phyloP scores from a whole-genome alignment of 1,140 invertebrate species.

The Helicoverpa zea region DNA sequence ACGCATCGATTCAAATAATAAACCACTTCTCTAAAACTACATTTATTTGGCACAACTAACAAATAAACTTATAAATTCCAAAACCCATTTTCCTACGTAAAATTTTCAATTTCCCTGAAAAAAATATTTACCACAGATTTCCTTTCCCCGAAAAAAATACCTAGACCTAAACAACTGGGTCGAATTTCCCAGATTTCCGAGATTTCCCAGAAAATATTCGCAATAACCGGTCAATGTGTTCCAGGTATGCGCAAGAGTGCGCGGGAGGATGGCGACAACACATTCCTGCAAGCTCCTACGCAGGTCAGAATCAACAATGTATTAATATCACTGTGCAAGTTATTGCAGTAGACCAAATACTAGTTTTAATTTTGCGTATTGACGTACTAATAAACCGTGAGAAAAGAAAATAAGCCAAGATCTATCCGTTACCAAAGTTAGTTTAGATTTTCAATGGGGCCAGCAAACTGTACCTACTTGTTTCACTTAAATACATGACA shows the following conservation, averaged over 20 bases:
- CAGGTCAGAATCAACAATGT: constrained; percentile 61
- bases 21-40: background rate
- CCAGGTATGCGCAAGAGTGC: constrained; percentile 70
- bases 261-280: constrained; percentile 72
- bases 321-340: background rate
- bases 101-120: background rate
- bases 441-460: too few species aligned
- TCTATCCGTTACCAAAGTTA: too few species aligned
- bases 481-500: too few species aligned
- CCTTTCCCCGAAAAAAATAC: too few species aligned
- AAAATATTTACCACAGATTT: background rate
- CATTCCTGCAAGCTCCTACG: constrained; percentile 74
- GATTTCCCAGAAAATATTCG: constrained; percentile 24
- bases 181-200: constrained; percentile 4
- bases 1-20: background rate
- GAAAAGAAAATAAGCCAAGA: too few species aligned
- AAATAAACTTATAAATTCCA: background rate
- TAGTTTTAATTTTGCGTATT: background rate
- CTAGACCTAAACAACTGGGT: background rate
- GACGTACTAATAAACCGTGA: too few species aligned
- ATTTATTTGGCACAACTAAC: background rate
- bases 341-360: background rate
- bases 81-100: background rate
- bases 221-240: constrained; percentile 39
- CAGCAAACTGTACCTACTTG: too few species aligned